Evolutionary conservation across 2,113 vertebrate species (phyloP), one percentile per base, ranked within the genome.

Genomic region (Periophthalmodon schlosseri): DNA sequence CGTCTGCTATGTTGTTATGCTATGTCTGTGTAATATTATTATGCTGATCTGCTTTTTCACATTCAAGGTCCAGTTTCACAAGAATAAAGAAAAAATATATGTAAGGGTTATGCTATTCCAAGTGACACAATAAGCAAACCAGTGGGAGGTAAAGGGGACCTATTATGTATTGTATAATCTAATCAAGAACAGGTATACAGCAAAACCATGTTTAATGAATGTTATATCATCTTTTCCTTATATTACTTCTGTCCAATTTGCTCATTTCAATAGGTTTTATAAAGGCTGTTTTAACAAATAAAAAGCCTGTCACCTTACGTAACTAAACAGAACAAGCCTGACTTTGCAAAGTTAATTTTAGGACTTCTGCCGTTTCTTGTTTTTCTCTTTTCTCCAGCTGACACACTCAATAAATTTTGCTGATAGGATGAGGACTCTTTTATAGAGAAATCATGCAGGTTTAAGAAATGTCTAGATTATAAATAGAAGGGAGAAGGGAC

Each of bases 401-500:
- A 81, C 54, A 47, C 68, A 75, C 23, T 0, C 18, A 82, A 70
- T 80, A 20, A 46, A 52, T 75, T 33, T 75, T 70, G 68, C 72
- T 75, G 66, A 74, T 67, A 66, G 78, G 50, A 57, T 8, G 34
- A 18, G 21, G 75, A 70, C 70, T 72, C 68, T 69, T 57, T 83
- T 73, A 36, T 61, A 47, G 68, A 71, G 70, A 64, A 61, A 68
- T 73, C 49, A 21, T 50, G 49, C 69, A 57, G 69, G 56, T 80
- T 71, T 69, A 56, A 65, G 77, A 65, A 54, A 69, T 69, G 24
- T 76, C 68, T 80, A 52, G 46, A 69, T 6, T 67, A 83, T 68
- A 84, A 77, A 83, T 84, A 84, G 66, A 56, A 64, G 47, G 23
- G 16, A 74, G 66, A 50, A 16, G 50, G 68, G 75, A 68, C 21